Conservation (phyloP, 1,140 invertebrate species). For the Psilanteris sp. region DNA sequence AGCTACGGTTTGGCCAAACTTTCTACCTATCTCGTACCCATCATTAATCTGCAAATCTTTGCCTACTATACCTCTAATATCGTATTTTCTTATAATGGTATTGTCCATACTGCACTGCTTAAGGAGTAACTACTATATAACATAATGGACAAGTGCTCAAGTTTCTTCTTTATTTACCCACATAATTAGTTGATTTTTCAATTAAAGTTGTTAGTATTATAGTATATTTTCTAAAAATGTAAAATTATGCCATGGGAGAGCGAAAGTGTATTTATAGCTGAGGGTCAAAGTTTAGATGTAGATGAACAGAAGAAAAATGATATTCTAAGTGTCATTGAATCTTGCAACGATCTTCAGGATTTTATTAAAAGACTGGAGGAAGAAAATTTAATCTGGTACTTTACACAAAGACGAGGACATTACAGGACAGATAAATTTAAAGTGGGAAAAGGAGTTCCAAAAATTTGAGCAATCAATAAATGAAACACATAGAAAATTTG, state of each 20-base stretch:
- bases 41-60: constrained; percentile 38
- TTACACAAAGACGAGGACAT: constrained; percentile 24
- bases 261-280: constrained; percentile 30
- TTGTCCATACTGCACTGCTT: constrained; percentile 41
- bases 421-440: constrained; percentile 26
- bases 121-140: constrained; percentile 38
- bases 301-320: constrained; percentile 35
- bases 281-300: constrained; percentile 33
- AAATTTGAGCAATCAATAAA: constrained; percentile 32
- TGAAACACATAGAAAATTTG: constrained; percentile 15
- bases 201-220: constrained; percentile 14
- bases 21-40: constrained; percentile 38
- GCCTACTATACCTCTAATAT: constrained; percentile 40
- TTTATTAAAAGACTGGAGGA: constrained; percentile 14
- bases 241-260: constrained; percentile 33
- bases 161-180: constrained; percentile 17
- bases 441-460: constrained; percentile 29
- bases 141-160: constrained; percentile 32
- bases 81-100: constrained; percentile 40
- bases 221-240: constrained; percentile 25
- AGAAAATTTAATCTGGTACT: constrained; percentile 25
- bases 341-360: constrained; percentile 15
- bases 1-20: constrained; percentile 37
- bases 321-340: constrained; percentile 22
- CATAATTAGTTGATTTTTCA: constrained; percentile 23